Evolutionary conservation across 2,888 invertebrate species (phyloP).

Genomic region (Carcina quercana): DNA sequence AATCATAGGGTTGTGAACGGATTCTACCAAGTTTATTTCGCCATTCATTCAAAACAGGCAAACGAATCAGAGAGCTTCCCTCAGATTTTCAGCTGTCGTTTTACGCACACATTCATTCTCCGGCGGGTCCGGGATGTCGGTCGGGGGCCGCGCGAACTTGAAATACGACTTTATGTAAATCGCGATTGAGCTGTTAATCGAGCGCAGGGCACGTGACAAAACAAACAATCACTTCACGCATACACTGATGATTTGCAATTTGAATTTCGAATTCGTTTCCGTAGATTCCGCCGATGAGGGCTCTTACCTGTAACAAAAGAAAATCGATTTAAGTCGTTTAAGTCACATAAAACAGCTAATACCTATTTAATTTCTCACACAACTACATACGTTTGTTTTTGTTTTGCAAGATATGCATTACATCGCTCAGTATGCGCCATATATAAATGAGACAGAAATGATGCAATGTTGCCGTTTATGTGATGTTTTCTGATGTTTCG

Average conservation of each 20-base stretch:
- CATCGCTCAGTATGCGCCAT: too few relatives aligned
- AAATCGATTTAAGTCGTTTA: conserved; percentile 17
- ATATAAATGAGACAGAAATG: too few relatives aligned
- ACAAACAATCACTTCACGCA: conserved; percentile 46
- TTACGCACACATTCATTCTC: conserved; percentile 34
- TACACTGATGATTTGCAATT: conserved; percentile 35
- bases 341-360: not conserved
- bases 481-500: too few relatives aligned
- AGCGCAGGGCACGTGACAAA: conserved; percentile 44
- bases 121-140: conserved; percentile 23
- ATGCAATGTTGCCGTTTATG: too few relatives aligned
- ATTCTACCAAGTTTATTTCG: too few relatives aligned
- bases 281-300: conserved; percentile 25
- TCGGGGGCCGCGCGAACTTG: conserved; percentile 42
- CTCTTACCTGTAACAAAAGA: conserved; percentile 66
- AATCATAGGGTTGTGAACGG: too few relatives aligned
- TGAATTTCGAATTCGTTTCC: conserved; percentile 45
- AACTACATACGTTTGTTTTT: too few relatives aligned
- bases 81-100: conserved; percentile 55
- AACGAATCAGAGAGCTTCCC: conserved; percentile 33
- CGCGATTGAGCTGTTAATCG: conserved; percentile 52
- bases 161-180: conserved; percentile 59
- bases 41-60: too few relatives aligned
- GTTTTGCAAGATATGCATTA: conserved; percentile 3
- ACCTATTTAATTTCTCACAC: not conserved